Evolutionary conservation across 2,113 vertebrate genomes (phyloP).

Genomic region (Neogobius melanostomus): DNA sequence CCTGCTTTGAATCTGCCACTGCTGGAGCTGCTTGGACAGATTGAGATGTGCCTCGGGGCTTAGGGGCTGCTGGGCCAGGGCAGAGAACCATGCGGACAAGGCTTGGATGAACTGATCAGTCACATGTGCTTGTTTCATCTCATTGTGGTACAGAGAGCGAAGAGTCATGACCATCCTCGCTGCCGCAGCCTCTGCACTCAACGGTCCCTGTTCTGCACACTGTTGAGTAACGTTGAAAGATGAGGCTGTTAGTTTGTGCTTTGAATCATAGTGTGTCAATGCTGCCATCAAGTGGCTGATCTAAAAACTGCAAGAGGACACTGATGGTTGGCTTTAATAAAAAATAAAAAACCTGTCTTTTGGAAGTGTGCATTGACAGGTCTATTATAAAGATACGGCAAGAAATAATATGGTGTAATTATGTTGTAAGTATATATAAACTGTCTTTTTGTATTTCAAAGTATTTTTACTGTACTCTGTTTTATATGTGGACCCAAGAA

Average conservation of each 20-base stretch:
- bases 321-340: not conserved
- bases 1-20: slow-evolving; percentile 59
- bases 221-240: slow-evolving; percentile 49
- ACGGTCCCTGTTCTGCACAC: slow-evolving; percentile 39
- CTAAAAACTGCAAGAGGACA: slow-evolving; percentile 1
- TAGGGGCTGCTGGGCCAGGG: slow-evolving; percentile 31
- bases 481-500: too few relatives aligned
- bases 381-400: too few relatives aligned
- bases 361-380: too few relatives aligned
- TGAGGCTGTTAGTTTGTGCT: not conserved
- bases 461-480: too few relatives aligned
- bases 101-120: slow-evolving; percentile 38
- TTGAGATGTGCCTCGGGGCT: slow-evolving; percentile 32
- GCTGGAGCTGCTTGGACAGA: slow-evolving; percentile 52
- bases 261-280: slow-evolving; percentile 33
- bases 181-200: slow-evolving; percentile 45
- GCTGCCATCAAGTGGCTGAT: slow-evolving; percentile 70
- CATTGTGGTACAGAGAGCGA: slow-evolving; percentile 54
- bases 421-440: too few relatives aligned
- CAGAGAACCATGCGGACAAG: slow-evolving; percentile 28
- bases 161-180: slow-evolving; percentile 56
- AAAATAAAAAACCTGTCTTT: too few relatives aligned
- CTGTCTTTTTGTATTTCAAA: too few relatives aligned
- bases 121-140: slow-evolving; percentile 32
- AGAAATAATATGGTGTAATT: too few relatives aligned